Evolutionary conservation across 2,113 vertebrate species (phyloP).

Genomic region (Notarius quadriscutis): DNA sequence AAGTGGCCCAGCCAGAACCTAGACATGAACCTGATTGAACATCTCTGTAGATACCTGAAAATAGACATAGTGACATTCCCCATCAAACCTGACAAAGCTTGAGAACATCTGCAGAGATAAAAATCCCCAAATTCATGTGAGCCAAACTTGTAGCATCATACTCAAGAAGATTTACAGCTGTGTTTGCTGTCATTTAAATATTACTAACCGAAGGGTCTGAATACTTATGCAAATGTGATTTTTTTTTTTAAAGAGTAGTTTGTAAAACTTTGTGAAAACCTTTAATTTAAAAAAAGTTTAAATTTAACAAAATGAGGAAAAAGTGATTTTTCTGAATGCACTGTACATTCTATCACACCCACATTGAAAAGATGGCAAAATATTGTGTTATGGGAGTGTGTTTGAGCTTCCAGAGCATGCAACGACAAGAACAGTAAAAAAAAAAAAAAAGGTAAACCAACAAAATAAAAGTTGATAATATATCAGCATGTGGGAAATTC

Average conservation of each 20-base stretch:
- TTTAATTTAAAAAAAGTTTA: background rate
- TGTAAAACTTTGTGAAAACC: background rate
- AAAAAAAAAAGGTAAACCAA: background rate
- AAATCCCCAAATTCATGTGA: background rate
- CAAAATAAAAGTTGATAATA: background rate
- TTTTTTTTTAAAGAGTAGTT: background rate
- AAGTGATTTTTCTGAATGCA: background rate
- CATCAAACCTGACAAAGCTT: background rate
- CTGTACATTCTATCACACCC: background rate
- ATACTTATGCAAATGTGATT: background rate
- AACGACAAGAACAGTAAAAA: background rate
- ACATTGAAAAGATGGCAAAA: background rate
- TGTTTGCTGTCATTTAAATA: background rate
- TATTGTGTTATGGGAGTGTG: background rate
- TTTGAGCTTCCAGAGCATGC: background rate
- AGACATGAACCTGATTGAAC: background rate
- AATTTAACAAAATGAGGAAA: background rate
- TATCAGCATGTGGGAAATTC: background rate
- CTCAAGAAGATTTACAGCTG: background rate
- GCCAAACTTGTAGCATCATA: background rate
- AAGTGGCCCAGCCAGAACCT: background rate
- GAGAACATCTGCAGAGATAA: background rate
- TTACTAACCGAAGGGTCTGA: background rate
- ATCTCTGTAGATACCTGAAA: background rate
- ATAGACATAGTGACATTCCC: background rate